A percentile compares a stretch with the other conserved stretches of the same genome.
phyloP scores from a whole-genome alignment of 2,113 vertebrate species.

The Tragelaphus scriptus region DNA sequence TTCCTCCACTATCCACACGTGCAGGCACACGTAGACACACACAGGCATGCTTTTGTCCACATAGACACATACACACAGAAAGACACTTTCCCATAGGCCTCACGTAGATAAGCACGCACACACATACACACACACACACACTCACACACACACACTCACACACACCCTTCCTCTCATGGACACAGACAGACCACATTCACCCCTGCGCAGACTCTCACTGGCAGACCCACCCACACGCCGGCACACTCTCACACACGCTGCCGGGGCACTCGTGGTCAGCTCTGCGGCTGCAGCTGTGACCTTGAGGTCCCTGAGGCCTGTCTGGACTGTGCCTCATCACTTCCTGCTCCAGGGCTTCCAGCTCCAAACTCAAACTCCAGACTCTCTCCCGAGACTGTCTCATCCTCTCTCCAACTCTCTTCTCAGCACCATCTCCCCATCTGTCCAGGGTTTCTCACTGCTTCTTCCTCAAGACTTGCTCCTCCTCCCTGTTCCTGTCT shows the following conservation, averaged over 20 bases:
- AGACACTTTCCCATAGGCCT: not conserved
- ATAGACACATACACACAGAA: not conserved
- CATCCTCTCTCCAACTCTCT: slow-evolving; percentile 56
- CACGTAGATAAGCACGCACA: not conserved
- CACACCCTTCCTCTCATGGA: not conserved
- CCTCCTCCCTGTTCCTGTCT: not conserved
- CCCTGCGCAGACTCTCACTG: not conserved
- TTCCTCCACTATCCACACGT: not conserved
- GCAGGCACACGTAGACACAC: not conserved
- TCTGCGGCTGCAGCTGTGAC: slow-evolving; percentile 70
- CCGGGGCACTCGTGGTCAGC: slow-evolving; percentile 68
- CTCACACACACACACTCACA: not conserved
- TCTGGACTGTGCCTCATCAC: slow-evolving; percentile 69
- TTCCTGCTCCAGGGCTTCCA: slow-evolving; percentile 66
- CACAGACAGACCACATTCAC: not conserved
- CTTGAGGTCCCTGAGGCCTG: slow-evolving; percentile 64
- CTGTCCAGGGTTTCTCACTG: slow-evolving; percentile 46
- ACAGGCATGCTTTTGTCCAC: not conserved
- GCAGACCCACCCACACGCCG: slow-evolving; percentile 53
- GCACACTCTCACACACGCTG: slow-evolving; percentile 67
- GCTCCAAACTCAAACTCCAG: slow-evolving; percentile 70
- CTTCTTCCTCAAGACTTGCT: slow-evolving; percentile 11
- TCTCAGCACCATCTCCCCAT: slow-evolving; percentile 52
- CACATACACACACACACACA: accelerated
- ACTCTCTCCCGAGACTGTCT: slow-evolving; percentile 72